These are phyloP conservation scores for Peromyscus maniculatus DNA, from an alignment of 2,113 vertebrate genomes.

Conservation along the genomic window DNA sequence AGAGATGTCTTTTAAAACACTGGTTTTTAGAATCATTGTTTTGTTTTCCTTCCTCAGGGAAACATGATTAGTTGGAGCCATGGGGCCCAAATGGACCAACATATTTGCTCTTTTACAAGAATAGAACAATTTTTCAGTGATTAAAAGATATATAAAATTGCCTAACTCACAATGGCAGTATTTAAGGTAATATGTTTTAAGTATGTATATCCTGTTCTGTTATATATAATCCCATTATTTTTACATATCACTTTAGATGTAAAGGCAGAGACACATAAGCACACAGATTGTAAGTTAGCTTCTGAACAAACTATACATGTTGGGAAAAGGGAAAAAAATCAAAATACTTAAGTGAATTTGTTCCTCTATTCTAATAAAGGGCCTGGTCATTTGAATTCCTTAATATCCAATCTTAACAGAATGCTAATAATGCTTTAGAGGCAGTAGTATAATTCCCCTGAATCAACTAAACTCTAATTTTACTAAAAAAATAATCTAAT, in stretches of 20 bases:
- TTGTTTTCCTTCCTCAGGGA: neutral
- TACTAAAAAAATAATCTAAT: slow-evolving; percentile 73
- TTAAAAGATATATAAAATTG: neutral
- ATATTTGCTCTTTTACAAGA: neutral
- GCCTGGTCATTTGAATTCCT: slow-evolving; percentile 73
- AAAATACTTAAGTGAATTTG: slow-evolving; percentile 75
- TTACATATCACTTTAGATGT: slow-evolving; percentile 52
- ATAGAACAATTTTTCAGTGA: neutral
- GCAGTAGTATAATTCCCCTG: slow-evolving; percentile 74
- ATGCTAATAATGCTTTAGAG: slow-evolving; percentile 83
- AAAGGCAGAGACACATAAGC: neutral
- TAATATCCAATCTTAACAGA: slow-evolving; percentile 81
- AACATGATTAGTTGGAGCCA: neutral
- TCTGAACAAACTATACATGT: slow-evolving; percentile 39
- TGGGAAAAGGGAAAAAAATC: slow-evolving; percentile 52
- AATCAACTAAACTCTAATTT: slow-evolving; percentile 81
- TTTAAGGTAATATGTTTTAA: slow-evolving; percentile 20
- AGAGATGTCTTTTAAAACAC: neutral
- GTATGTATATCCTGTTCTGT: too few species aligned
- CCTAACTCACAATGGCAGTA: neutral
- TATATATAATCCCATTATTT: neutral
- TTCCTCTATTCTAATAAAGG: slow-evolving; percentile 76
- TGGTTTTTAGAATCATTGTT: neutral
- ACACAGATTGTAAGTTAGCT: slow-evolving; percentile 47
- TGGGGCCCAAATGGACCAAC: neutral